Evolutionary conservation across 2,888 invertebrate genomes (phyloP).

Genomic region (Nymphalis c-album): DNA sequence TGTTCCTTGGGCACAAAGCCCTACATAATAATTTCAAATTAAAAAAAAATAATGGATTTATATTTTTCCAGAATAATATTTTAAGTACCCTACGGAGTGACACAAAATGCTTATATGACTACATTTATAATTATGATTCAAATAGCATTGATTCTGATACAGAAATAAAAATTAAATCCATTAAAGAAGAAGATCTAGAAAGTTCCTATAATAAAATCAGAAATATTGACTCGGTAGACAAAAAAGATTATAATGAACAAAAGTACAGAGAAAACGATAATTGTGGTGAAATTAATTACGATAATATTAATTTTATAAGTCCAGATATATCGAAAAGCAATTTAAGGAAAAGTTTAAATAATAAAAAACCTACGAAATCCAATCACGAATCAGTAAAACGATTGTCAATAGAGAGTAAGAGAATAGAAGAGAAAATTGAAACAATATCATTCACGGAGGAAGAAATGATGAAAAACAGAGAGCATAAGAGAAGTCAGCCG

Average conservation of each 20-base stretch:
- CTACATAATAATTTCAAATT: too few species aligned
- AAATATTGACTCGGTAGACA: neutral
- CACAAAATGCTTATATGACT: neutral
- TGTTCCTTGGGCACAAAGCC: too few species aligned
- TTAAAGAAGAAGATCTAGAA: neutral
- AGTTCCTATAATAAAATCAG: too few species aligned
- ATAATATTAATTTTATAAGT: neutral
- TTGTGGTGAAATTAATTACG: neutral
- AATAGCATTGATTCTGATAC: neutral
- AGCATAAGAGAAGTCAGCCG: constrained; percentile 56
- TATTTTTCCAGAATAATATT: neutral
- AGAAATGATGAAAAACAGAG: constrained; percentile 54
- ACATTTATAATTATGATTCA: neutral
- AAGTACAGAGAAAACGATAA: neutral
- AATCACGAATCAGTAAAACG: neutral
- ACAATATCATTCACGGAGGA: constrained; percentile 51
- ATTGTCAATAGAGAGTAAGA: neutral
- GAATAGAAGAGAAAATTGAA: constrained; percentile 48
- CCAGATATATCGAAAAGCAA: too few species aligned
- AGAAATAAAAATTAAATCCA: neutral
- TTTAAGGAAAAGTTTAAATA: neutral
- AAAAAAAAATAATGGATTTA: neutral
- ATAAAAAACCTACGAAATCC: too few species aligned
- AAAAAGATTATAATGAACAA: neutral
- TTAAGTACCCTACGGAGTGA: neutral